These are phyloP conservation scores for Hippocampus barbouri DNA, from an alignment of 2,113 vertebrate species.

Conservation along the genomic window DNA sequence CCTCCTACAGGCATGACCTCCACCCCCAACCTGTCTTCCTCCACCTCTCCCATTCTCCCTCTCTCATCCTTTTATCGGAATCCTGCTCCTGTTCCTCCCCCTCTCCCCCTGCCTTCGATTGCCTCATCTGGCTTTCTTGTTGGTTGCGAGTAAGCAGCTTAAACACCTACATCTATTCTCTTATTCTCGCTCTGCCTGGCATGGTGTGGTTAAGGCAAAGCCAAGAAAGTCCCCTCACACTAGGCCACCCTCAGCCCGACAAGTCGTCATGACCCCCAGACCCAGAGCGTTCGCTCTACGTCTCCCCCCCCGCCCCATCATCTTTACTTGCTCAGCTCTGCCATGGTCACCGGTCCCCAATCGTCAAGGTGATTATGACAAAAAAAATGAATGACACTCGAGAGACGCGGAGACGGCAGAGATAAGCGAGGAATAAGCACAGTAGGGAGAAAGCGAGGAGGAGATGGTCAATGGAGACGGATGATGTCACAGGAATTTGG, in stretches of 20 bases:
- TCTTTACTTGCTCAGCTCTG: slow-evolving; percentile 51
- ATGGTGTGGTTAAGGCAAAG: slow-evolving; percentile 61
- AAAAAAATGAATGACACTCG: slow-evolving; percentile 60
- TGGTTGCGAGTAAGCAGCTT: slow-evolving; percentile 72
- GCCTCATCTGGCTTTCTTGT: slow-evolving; percentile 63
- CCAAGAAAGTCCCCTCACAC: slow-evolving; percentile 74
- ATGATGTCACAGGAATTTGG: slow-evolving; percentile 63
- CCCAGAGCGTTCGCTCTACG: slow-evolving; percentile 35
- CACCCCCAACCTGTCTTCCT: slow-evolving; percentile 58
- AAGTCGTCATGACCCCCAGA: slow-evolving; percentile 50
- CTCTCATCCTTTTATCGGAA: slow-evolving; percentile 42
- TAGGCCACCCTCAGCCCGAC: slow-evolving; percentile 67
- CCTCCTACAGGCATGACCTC: slow-evolving; percentile 65
- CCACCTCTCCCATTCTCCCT: slow-evolving; percentile 53
- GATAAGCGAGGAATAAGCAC: slow-evolving; percentile 64
- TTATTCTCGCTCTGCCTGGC: slow-evolving; percentile 59
- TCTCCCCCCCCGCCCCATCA: slow-evolving; percentile 15
- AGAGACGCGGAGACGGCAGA: slow-evolving; percentile 63
- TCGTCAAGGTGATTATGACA: slow-evolving; percentile 76
- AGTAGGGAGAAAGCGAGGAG: slow-evolving; percentile 48
- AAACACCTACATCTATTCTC: slow-evolving; percentile 75
- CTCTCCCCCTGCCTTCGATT: slow-evolving; percentile 53
- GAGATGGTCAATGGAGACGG: slow-evolving; percentile 57
- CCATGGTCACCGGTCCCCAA: slow-evolving; percentile 70
- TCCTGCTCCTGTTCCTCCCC: slow-evolving; percentile 35